Evolutionary conservation across 2,113 vertebrate genomes (phyloP).

Genomic region (Tringa solitaria): DNA sequence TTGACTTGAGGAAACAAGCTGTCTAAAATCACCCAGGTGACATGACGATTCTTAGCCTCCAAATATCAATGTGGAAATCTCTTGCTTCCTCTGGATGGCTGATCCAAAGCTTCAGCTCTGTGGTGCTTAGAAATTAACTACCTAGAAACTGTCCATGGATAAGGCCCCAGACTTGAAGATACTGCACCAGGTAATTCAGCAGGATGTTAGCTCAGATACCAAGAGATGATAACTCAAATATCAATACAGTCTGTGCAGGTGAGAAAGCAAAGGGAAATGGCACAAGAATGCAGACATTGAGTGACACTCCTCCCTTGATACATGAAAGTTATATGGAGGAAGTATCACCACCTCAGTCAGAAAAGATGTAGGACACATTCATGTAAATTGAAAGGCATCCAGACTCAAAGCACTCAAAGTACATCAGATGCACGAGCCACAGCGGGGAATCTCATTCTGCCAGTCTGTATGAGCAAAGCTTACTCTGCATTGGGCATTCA

Average conservation of each 20-base stretch:
- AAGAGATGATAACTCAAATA: not conserved
- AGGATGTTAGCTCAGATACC: not conserved
- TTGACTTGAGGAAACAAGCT: not conserved
- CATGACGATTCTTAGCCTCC: not conserved
- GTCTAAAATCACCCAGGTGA: not conserved
- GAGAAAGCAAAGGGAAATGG: not conserved
- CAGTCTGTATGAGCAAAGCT: not conserved
- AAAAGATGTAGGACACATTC: not conserved
- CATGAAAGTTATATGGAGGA: accelerated
- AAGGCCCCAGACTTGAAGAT: not conserved
- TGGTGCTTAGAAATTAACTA: not conserved
- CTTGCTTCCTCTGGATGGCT: not conserved
- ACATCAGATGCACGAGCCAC: not conserved
- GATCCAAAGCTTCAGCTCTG: not conserved
- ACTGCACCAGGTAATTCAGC: not conserved
- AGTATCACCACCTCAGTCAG: not conserved
- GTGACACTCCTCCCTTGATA: not conserved
- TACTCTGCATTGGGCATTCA: not conserved
- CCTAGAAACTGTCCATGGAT: not conserved
- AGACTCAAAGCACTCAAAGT: not conserved
- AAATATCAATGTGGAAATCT: not conserved
- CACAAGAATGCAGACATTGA: not conserved
- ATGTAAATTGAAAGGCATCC: not conserved
- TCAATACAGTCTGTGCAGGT: not conserved
- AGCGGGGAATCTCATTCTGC: not conserved